Evolutionary conservation across 2,797 vertebrate genomes (phyloP), one percentile per base, ranked within the genome.

Genomic region (Spinus olivaceus): DNA sequence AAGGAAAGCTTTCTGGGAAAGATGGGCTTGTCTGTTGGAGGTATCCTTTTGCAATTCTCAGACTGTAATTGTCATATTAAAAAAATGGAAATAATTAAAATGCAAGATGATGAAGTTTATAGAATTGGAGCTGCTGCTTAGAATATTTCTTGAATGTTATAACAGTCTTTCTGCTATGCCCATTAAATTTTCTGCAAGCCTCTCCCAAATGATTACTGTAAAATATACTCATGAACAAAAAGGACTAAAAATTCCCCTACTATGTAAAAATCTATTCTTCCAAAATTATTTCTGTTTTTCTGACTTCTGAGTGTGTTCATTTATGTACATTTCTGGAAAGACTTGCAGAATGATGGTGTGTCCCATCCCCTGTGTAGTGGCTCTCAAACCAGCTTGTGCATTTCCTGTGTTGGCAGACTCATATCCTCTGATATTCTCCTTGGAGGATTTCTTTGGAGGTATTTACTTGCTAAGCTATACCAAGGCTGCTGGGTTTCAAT

Each of bases 231-330:
- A 19, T 16, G 8, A 82, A 85, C 53, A 37, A 81, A 81, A 56
- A 78, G 4, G 15, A n/a, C 74, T 39, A 1, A 8, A 24, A 59
- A 67, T 3, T 1, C 0, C 3, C 0, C 30, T 33, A 21, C 32
- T 44, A 9, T 14, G 23, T 17, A 7, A 32, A 57, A 13, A 41
- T 28, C 15, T 59, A 8, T 72, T 84, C 10, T 93, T 69, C 50
- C 47, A 16, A 24, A 88, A 24, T 44, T 47, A 66, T 54, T 87
- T 33, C 25, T 84, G 8, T 7, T 81, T 81, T 94, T 78, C 42
- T 90, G 65, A 49, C 11, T 25, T 78, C 42, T 64, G 12, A 37
- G 5, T 44, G 17, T 39, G 33, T 60, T 79, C 6, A n/a, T 79
- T 71, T 35, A 22, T 9, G 15, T 35, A 18, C n/a, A 2, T 59